Conservation (phyloP, 2,888 invertebrate genomes). For the Neoaliturus tenellus region DNA sequence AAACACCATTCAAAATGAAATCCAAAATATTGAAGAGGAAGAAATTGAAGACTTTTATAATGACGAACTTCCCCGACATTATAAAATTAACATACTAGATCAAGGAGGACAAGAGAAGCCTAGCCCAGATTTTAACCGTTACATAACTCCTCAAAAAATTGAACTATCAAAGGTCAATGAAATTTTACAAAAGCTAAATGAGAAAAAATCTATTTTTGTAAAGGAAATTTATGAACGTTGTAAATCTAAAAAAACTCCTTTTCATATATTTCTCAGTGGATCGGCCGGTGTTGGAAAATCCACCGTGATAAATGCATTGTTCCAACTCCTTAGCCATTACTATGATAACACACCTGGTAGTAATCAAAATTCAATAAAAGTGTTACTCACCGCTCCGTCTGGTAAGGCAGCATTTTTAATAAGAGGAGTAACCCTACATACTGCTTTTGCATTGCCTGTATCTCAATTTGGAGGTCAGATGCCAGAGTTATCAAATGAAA, state of each 20-base stretch:
- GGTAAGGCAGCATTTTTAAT: conserved; percentile 58
- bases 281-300: conserved; percentile 24
- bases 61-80: conserved; percentile 3
- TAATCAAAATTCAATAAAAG: conserved; percentile 31
- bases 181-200: conserved; percentile 10
- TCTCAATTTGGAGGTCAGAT: conserved; percentile 33
- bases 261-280: neutral
- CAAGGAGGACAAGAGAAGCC: neutral
- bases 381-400: conserved; percentile 51
- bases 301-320: neutral
- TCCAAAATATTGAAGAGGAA: conserved; percentile 1
- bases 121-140: neutral
- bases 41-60: conserved; percentile 13
- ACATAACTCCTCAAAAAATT: conserved; percentile 17
- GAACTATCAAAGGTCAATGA: neutral
- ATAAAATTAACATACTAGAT: neutral
- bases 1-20: neutral
- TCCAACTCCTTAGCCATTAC: conserved; percentile 38
- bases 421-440: conserved; percentile 58
- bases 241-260: neutral
- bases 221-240: conserved; percentile 12
- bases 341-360: conserved; percentile 40
- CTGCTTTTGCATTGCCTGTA: conserved; percentile 40
- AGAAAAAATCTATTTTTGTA: conserved; percentile 10
- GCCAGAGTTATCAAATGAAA: conserved; percentile 3